Conservation (phyloP, 2,113 vertebrate species). For the Antennarius striatus region DNA sequence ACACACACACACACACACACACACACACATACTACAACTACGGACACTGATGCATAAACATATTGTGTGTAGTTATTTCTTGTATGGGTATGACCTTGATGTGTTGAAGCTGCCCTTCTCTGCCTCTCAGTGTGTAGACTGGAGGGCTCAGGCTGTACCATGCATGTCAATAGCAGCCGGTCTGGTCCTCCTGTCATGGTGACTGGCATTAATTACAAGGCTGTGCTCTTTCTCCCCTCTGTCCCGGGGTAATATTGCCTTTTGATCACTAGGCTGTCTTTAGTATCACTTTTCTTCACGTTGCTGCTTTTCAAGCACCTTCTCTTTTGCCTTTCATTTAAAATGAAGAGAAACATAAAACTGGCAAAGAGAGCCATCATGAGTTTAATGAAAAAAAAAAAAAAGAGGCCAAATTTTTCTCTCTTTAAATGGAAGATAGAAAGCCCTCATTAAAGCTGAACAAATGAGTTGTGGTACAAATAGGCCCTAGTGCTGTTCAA, state of each 20-base stretch:
- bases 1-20: no score
- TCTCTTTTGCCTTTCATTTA: neutral
- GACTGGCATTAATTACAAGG: conserved; percentile 44
- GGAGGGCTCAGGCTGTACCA: conserved; percentile 29
- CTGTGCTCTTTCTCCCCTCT: conserved; percentile 30
- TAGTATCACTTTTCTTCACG: neutral
- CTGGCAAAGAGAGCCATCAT: neutral
- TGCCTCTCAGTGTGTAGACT: conserved; percentile 12
- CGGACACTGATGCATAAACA: conserved; percentile 1
- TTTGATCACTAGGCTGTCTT: neutral
- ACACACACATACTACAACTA: neutral
- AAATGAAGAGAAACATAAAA: neutral
- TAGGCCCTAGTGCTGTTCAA: conserved; percentile 35
- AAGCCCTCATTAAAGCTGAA: conserved; percentile 35
- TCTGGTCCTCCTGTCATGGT: conserved; percentile 29
- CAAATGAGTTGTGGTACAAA: neutral
- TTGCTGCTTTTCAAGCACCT: conserved; percentile 1
- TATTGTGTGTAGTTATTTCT: neutral
- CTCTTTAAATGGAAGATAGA: conserved; percentile 36
- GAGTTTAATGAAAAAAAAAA: neutral
- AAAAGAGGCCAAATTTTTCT: conserved; percentile 19
- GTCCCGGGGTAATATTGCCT: neutral
- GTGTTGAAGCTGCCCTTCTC: conserved; percentile 10
- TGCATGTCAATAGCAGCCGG: conserved; percentile 47
- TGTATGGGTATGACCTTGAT: conserved; percentile 29